Evolutionary conservation across 2,888 invertebrate species (phyloP).

Genomic region (Sarcophaga subvicina): DNA sequence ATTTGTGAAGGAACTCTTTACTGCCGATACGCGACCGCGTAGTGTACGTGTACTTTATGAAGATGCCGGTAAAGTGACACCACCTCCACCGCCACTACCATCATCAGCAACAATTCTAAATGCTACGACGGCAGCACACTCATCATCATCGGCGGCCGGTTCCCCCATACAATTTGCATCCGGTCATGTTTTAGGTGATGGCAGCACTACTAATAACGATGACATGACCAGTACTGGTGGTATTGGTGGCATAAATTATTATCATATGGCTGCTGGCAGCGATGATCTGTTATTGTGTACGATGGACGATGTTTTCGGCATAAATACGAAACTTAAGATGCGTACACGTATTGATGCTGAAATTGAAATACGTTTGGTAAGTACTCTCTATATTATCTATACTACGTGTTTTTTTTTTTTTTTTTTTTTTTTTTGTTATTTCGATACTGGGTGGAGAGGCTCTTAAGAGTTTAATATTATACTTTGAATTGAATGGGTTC

Average conservation of each 20-base stretch:
- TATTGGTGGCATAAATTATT: constrained; percentile 70
- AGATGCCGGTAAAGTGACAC: constrained; percentile 85
- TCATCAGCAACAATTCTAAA: neutral
- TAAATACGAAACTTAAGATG: constrained; percentile 86
- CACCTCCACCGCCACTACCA: constrained; percentile 83
- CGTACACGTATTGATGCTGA: constrained; percentile 89
- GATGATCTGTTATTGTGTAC: constrained; percentile 90
- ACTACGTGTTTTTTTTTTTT: too few species aligned
- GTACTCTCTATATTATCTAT: constrained; percentile 77
- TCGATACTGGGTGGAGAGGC: too few species aligned
- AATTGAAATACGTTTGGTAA: constrained; percentile 94
- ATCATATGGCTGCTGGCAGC: constrained; percentile 71
- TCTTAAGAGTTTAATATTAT: too few species aligned
- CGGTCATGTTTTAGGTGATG: constrained; percentile 66
- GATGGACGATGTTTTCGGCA: constrained; percentile 86
- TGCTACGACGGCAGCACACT: constrained; percentile 45
- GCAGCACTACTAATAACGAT: constrained; percentile 75
- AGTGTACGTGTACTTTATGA: constrained; percentile 91
- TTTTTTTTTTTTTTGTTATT: too few species aligned
- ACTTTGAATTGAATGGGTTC: too few species aligned
- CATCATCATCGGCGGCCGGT: constrained; percentile 61
- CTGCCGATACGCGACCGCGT: constrained; percentile 87
- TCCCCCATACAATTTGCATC: constrained; percentile 70
- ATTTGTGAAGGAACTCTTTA: constrained; percentile 89
- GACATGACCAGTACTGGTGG: constrained; percentile 59